Percentiles rank a stretch among this genome's conserved stretches.
Evolutionary conservation across 2,888 invertebrate genomes (phyloP).

Genomic region (Archips xylosteana): DNA sequence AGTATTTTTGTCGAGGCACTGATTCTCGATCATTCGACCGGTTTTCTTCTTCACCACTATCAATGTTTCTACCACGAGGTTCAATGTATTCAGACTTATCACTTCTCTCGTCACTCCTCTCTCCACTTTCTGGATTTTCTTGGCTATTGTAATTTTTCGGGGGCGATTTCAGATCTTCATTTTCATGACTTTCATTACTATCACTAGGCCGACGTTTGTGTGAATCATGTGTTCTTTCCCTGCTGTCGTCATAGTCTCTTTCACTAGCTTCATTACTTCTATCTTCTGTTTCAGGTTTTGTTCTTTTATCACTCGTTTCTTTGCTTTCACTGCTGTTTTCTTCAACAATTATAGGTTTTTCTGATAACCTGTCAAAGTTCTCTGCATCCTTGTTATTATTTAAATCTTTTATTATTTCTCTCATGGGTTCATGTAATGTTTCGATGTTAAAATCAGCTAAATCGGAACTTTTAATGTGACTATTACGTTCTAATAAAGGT

Average conservation of each 20-base stretch:
- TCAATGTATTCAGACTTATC: slow-evolving; percentile 39
- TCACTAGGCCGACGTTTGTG: slow-evolving; percentile 41
- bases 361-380: background rate
- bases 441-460: slow-evolving; percentile 74
- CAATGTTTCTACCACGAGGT: slow-evolving; percentile 39
- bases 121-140: slow-evolving; percentile 41
- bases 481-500: slow-evolving; percentile 51
- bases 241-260: slow-evolving; percentile 18
- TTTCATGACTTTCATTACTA: slow-evolving; percentile 50
- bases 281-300: background rate
- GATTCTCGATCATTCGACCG: slow-evolving; percentile 16
- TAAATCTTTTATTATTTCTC: slow-evolving; percentile 39
- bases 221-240: slow-evolving; percentile 17
- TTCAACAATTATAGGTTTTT: slow-evolving; percentile 5
- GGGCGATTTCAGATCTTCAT: slow-evolving; percentile 42
- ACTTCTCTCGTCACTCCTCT: slow-evolving; percentile 39
- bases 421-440: slow-evolving; percentile 60
- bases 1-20: slow-evolving; percentile 16
- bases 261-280: slow-evolving; percentile 21
- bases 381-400: slow-evolving; percentile 11
- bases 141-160: slow-evolving; percentile 34
- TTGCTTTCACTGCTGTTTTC: slow-evolving; percentile 20
- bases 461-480: slow-evolving; percentile 58
- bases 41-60: slow-evolving; percentile 44
- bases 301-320: slow-evolving; percentile 21